Evolutionary conservation across 2,888 invertebrate genomes (phyloP), one percentile per base, ranked within the genome.

Genomic region (Atethmia centrago): DNA sequence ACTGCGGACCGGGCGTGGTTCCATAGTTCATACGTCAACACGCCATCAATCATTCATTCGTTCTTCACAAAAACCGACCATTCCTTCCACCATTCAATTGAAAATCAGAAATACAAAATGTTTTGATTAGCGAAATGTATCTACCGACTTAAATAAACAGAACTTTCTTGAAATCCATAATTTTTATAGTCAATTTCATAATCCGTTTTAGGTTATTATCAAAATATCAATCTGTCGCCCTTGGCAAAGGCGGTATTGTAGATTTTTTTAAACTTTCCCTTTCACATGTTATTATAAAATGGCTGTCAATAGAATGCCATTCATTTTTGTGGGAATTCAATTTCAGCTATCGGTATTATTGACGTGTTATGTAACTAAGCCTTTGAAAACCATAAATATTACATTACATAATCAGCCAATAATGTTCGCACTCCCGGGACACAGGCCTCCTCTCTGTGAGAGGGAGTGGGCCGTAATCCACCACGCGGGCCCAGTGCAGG

Each of bases 1-100:
- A 47, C 55, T 62, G 55, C 47, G 62, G 76, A 58, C 56, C 56
- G 28, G 56, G 68, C 58, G 68, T 69, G 55, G 61, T 28, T 56
- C 14, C 12, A 62, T 77, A 82, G 77, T 62, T 45, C 66, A 80
- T 19, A 62, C 49, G 56, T 80, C 76, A 80, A 71, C 70, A 59
- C 40, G 16, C 49, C 40, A 82, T 84, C 82, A 82, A 85, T 82
- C 85, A 85, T 65, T 63, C 53, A 63, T 47, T 65, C 68, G 21
- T 70, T 71, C 31, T 36, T 3, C 8, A 58, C 47, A 71, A 84
- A 83, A 84, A 71, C 53, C 5, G 4, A 19, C 0, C 21, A 59
- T 71, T 77, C 36, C 69, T 64, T 51, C 36, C 14, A 14, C 36
- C 58, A 49, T 49, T 53, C 51, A 76, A 82, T 82, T 71, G 49